Percentiles rank a stretch among this genome's conserved stretches.
Evolutionary conservation across 2,797 vertebrate species (phyloP).

Genomic region (Echeneis naucrates): DNA sequence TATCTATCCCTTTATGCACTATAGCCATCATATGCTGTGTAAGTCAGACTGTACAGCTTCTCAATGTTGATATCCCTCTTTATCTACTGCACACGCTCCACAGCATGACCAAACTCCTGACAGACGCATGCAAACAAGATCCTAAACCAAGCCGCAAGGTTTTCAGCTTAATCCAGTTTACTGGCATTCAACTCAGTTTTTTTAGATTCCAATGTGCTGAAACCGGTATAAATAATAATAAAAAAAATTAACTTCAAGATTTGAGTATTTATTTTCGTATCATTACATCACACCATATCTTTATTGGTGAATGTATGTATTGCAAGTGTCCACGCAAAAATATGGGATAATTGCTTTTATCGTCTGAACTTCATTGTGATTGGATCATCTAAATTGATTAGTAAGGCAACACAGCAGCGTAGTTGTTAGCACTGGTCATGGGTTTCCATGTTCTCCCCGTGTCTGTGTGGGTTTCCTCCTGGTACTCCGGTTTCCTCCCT

Average conservation of each 20-base stretch:
- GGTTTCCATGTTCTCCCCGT: too few species aligned
- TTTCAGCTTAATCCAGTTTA: constrained; percentile 6
- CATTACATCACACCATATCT: background rate
- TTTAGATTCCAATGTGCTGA: background rate
- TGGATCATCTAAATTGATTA: constrained; percentile 1
- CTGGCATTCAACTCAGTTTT: background rate
- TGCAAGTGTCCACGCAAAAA: background rate
- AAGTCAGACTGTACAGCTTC: constrained; percentile 22
- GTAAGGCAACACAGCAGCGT: too few species aligned
- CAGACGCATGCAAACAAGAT: constrained; percentile 29
- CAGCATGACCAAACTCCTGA: constrained; percentile 34
- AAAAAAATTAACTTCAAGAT: background rate
- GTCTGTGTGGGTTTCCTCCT: too few species aligned
- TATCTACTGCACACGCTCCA: background rate
- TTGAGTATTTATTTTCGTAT: constrained; percentile 1
- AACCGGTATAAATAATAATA: background rate
- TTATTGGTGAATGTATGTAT: background rate
- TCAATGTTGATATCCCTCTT: constrained; percentile 9
- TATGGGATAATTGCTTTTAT: background rate
- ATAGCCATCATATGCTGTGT: background rate
- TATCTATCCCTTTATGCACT: constrained; percentile 17
- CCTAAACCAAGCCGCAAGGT: background rate
- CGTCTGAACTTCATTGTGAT: background rate
- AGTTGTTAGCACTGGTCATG: too few species aligned
- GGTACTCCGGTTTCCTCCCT: too few species aligned